Evolutionary conservation across 2,113 vertebrate genomes (phyloP).

Genomic region (Lampris megalopsis): DNA sequence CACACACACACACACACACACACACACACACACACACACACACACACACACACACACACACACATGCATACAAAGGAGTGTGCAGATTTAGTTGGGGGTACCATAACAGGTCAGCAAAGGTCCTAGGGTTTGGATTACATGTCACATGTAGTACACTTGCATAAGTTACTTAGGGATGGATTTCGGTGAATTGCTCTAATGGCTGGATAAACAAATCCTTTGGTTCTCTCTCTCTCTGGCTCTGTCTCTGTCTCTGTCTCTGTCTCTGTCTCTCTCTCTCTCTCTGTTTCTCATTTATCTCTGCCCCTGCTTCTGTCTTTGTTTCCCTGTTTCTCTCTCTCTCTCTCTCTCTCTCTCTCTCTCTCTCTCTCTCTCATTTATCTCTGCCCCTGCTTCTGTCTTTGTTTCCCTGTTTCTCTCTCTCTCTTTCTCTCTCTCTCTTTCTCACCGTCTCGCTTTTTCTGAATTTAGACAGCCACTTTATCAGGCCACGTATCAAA

Average conservation of each 20-base stretch:
- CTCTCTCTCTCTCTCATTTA: no score
- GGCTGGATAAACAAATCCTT: constrained; percentile 6
- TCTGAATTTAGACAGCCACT: background rate
- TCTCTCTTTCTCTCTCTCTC: background rate
- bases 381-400: no score
- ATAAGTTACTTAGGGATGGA: constrained; percentile 9
- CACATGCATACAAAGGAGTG: background rate
- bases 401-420: background rate
- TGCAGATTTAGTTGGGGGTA: no score
- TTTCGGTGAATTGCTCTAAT: constrained; percentile 6
- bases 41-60: constrained; percentile 7
- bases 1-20: background rate
- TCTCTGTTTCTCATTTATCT: background rate
- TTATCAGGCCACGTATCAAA: background rate
- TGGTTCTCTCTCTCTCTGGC: background rate
- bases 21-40: background rate
- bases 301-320: background rate
- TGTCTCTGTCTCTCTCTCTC: background rate
- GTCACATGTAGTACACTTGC: constrained; percentile 4
- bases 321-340: background rate
- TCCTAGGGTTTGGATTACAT: background rate
- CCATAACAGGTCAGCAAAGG: background rate
- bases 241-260: background rate
- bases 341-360: background rate
- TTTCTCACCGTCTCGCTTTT: no score